Conservation (phyloP, 2,797 vertebrate species). For the Bucorvus abyssinicus region DNA sequence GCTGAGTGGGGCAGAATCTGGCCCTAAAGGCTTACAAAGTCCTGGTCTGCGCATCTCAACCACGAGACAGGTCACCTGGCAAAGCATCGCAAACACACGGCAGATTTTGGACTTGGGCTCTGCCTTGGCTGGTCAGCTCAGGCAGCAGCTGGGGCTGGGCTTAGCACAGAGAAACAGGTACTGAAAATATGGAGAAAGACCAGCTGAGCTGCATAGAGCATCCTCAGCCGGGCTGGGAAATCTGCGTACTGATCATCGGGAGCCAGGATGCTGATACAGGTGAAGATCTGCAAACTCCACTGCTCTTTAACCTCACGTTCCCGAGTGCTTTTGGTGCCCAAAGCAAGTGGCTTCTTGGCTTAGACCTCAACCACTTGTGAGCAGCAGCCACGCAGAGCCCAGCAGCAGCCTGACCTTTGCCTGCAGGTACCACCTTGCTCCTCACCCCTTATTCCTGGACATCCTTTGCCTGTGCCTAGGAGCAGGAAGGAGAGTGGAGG, state of each 20-base stretch:
- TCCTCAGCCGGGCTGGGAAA: background rate
- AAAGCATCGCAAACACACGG: rapidly evolving
- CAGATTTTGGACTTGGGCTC: background rate
- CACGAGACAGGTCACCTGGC: background rate
- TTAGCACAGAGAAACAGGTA: background rate
- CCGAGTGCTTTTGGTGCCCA: rapidly evolving
- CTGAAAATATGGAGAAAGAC: background rate
- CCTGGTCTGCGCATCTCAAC: background rate
- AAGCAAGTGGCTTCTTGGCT: background rate
- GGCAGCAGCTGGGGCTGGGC: background rate
- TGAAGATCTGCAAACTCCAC: background rate
- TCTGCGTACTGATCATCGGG: background rate
- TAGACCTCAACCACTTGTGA: background rate
- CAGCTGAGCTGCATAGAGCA: background rate
- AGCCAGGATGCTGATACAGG: background rate
- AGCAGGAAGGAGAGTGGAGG: background rate
- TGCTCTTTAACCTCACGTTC: rapidly evolving
- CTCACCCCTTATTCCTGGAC: background rate
- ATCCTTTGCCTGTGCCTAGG: background rate
- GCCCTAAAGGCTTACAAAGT: background rate
- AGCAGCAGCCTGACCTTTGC: background rate
- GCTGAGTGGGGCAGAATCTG: background rate
- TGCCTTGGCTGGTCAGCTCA: background rate
- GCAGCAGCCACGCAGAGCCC: background rate
- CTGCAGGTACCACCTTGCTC: background rate